phyloP scores from a whole-genome alignment of 2,888 invertebrate genomes.

The Mylabris sibirica region DNA sequence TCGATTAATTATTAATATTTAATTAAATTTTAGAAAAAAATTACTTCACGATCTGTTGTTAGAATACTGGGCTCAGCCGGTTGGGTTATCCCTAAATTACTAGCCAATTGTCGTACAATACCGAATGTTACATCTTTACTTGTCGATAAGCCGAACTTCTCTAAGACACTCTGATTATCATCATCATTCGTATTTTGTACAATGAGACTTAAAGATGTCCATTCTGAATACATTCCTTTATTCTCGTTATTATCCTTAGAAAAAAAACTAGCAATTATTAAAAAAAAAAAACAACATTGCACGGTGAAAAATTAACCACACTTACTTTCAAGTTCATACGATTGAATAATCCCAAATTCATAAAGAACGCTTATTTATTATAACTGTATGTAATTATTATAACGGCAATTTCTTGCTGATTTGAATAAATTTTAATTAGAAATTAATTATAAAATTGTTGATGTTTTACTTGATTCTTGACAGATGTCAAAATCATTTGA shows the following conservation, averaged over 20 bases:
- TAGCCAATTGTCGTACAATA: conserved; percentile 79
- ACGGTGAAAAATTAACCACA: conserved; percentile 15
- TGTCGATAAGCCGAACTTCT: conserved; percentile 75
- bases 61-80: conserved; percentile 85
- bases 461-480: not conserved
- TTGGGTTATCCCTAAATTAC: conserved; percentile 75
- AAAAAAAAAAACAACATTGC: not conserved
- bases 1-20: not conserved
- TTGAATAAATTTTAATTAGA: not conserved
- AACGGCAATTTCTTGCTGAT: conserved; percentile 13
- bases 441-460: too few relatives aligned
- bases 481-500: not conserved
- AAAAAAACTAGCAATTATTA: conserved; percentile 22
- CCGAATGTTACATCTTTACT: conserved; percentile 84
- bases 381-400: not conserved
- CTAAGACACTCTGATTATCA: conserved; percentile 76
- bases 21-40: conserved; percentile 18
- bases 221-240: conserved; percentile 84
- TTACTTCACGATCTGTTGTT: conserved; percentile 84
- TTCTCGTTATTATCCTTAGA: conserved; percentile 67
- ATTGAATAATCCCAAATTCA: conserved; percentile 85
- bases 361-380: conserved; percentile 57
- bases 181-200: conserved; percentile 72
- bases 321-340: conserved; percentile 80
- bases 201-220: conserved; percentile 75